Percentiles rank a stretch among this genome's conserved stretches.
These are phyloP conservation scores for Ageneiosus marmoratus DNA, from an alignment of 2,113 vertebrate species.

Conservation along the genomic window DNA sequence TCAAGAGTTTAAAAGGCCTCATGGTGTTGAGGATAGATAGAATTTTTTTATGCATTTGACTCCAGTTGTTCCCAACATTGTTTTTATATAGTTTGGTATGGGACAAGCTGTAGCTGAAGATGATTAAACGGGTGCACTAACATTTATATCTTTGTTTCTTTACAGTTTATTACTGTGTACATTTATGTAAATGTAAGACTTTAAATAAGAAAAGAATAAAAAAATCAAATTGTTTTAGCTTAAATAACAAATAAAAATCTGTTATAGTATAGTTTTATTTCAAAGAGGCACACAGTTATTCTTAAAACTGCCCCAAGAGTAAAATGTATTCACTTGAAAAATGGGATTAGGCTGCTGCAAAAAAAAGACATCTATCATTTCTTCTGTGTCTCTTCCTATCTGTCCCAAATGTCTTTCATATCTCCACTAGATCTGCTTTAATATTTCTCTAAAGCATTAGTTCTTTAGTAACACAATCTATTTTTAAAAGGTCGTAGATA, in stretches of 20 bases:
- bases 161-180: background rate
- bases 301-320: background rate
- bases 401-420: background rate
- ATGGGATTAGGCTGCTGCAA: background rate
- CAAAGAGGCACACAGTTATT: background rate
- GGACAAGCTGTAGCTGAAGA: background rate
- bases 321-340: background rate
- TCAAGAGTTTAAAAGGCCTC: slow-evolving; percentile 14
- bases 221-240: background rate
- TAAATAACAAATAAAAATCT: too few species aligned
- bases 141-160: background rate
- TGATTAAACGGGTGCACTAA: background rate
- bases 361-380: background rate
- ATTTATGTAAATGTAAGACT: background rate
- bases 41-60: background rate
- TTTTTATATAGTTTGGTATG: background rate
- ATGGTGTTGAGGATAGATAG: slow-evolving; percentile 21
- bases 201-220: background rate
- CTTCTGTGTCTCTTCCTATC: background rate
- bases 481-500: background rate
- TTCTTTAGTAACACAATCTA: slow-evolving; percentile 29
- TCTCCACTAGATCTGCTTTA: background rate
- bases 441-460: background rate
- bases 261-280: background rate
- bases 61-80: background rate